A percentile compares a stretch with the other conserved stretches of the same genome.
phyloP scores from a whole-genome alignment of 2,113 vertebrate species.

The Tor tambroides region DNA sequence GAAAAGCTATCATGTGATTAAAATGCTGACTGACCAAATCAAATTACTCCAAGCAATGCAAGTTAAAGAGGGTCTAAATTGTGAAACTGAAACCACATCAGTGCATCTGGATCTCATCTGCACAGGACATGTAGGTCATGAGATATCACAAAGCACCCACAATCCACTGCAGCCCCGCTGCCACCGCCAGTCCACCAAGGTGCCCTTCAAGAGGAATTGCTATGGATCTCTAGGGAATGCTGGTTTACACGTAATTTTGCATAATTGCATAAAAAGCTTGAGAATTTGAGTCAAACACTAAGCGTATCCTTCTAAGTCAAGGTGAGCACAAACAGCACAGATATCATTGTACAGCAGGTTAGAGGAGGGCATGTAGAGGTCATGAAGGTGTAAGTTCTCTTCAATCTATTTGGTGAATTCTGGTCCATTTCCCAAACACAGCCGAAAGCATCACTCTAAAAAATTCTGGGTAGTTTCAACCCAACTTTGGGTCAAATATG shows the following conservation, averaged over 20 bases:
- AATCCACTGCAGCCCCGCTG: too few relatives aligned
- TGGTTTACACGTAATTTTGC: not conserved
- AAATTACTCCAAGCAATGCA: too few relatives aligned
- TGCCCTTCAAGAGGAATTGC: not conserved
- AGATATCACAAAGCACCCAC: too few relatives aligned
- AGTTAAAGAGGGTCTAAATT: too few relatives aligned
- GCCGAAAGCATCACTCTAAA: not conserved
- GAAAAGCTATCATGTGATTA: not conserved
- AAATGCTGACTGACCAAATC: too few relatives aligned
- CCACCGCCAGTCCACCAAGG: too few relatives aligned
- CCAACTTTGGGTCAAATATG: too few relatives aligned
- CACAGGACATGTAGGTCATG: too few relatives aligned
- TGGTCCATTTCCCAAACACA: not conserved
- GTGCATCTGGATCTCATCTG: too few relatives aligned
- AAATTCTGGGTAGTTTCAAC: too few relatives aligned
- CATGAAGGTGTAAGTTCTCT: not conserved
- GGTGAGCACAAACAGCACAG: not conserved
- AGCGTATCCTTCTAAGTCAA: not conserved
- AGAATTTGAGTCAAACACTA: not conserved
- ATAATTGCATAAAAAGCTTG: slow-evolving; percentile 5
- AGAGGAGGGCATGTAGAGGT: not conserved
- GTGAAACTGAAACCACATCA: too few relatives aligned
- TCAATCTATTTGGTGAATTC: not conserved
- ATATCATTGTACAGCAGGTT: not conserved
- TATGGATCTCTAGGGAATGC: not conserved